Percentiles rank a stretch among this genome's conserved stretches.
Conservation (phyloP, 2,888 invertebrate genomes). For the Diogma glabrata region DNA sequence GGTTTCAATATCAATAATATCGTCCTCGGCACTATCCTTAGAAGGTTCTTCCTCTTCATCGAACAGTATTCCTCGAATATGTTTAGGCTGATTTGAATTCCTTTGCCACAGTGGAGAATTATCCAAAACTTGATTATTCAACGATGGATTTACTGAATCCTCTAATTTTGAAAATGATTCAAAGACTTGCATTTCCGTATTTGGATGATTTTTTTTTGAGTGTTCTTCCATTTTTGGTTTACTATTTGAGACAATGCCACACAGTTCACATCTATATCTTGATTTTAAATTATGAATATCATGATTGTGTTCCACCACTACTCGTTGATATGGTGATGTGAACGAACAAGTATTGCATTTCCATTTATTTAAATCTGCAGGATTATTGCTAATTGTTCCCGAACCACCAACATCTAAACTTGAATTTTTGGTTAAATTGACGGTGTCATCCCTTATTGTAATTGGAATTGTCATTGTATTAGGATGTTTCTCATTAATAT, state of each 20-base stretch:
- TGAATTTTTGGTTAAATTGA: no score
- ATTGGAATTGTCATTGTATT: no score
- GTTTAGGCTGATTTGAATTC: conserved; percentile 41
- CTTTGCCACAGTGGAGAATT: conserved; percentile 51
- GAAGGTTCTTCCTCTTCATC: conserved; percentile 35
- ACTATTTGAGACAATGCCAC: conserved; percentile 45
- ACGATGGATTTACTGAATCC: not conserved
- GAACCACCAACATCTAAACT: no score
- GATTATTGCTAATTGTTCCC: not conserved
- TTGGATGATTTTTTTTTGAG: conserved; percentile 45
- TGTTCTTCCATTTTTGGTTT: conserved; percentile 48
- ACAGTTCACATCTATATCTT: conserved; percentile 61
- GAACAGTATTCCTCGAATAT: conserved; percentile 48
- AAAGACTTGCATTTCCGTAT: conserved; percentile 37
- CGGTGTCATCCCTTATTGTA: no score
- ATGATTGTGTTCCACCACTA: conserved; percentile 47
- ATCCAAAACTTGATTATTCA: conserved; percentile 34
- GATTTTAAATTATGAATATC: conserved; percentile 49
- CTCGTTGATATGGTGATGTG: conserved; percentile 45
- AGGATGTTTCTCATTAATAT: conserved; percentile 49
- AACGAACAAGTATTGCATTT: conserved; percentile 55
- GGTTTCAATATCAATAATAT: not conserved
- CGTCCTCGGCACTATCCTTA: not conserved
- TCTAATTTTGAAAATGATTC: conserved; percentile 14
- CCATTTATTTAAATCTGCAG: conserved; percentile 25